Evolutionary conservation across 2,113 vertebrate species (phyloP), one percentile per base, ranked within the genome.

Genomic region (Larimichthys crocea): DNA sequence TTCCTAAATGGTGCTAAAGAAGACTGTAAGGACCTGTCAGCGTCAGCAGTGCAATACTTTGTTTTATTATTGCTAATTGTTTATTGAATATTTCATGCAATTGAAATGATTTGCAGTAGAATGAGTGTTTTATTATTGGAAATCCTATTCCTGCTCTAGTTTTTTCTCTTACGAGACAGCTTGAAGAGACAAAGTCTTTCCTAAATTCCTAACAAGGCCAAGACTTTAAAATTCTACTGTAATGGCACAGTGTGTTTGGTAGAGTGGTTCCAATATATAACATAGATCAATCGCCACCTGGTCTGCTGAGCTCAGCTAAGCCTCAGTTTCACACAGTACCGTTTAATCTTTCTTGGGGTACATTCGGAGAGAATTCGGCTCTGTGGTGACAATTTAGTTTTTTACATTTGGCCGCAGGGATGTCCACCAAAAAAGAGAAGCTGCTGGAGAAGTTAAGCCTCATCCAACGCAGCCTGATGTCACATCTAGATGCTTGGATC

Each of bases 1-100:
- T 59, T 70, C n/a, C 67, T 67, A 42, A 84, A 79, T 65, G 59
- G 52, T 53, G 40, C 73, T 85, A 52, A 80, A 70, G n/a, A 44
- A 31, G 35, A 24, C 44, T 55, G 55, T 63, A 19, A 74, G 6
- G 35, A 76, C 66, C 50, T 66, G 60, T 74, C 55, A 29, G 62
- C 7, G 1, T 26, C 63, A 35, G 35, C 72, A 74, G 63, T 60
- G 55, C 49, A 80, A 10, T 61, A 31, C 46, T 74, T 46, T 66
- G 29, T 60, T 74, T 72, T 63, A 57, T 78, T 75, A 59, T 3
- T 24, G 35, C n/a, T 46, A n/a, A 48, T 16, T 74, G 74, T 69
- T 81, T 67, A 17, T 65, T 77, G 16, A 64, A 57, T 53, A 60
- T 67, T 55, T 46, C 10, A 66, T 46, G 67, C 12, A 71, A 11